Evolutionary conservation across 2,888 invertebrate species (phyloP), one percentile per base, ranked within the genome.

Genomic region (Stenchaetothrips biformis): DNA sequence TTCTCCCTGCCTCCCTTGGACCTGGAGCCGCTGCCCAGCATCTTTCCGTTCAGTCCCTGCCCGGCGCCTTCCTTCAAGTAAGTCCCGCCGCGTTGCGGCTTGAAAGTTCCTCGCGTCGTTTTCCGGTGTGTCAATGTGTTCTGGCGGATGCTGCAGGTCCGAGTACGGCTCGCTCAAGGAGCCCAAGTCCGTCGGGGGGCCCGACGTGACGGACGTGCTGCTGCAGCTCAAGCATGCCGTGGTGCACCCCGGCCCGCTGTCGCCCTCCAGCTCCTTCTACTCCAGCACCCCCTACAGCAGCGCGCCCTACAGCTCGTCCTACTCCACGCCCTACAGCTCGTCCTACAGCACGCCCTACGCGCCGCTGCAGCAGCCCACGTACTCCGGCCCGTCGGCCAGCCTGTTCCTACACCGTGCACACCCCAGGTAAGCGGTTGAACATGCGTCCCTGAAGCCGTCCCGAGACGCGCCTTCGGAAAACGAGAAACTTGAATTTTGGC

Each of bases 211-310:
- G n/a, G 95, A 96, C 87, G 95, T 95, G 82, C 90, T 96, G 78
- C 89, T 96, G 85, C 95, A 95, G 0, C 88, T 96, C 84, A 96
- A 96, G 86, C 95, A 95, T 86, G 94, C 95, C 77, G 94, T 95
- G 81, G 94, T 95, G 67, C 95, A 95, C 86, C 93, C 95, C 16
- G 93, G 92, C 83, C 89, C 89, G 86, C 82, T 85, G 82, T 86
- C 85, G 85, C 87, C 79, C 85, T 81, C 82, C 48, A 81, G 81
- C 48, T 82, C 77, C 81, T 78, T 77, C 48, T 48, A 27, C 25
- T 78, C 67, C 79, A 80, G 82, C 27, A 80, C 82, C 53, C 80
- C 83, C 47, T 81, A 79, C 89, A 88, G 84, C 87, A 87, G 83
- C 85, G 88, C 25, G 67, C 89, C 85, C 83, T 87, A 78, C 89